Evolutionary conservation across 1,140 invertebrate species (phyloP).

Genomic region (Gonioctena quinquepunctata): DNA sequence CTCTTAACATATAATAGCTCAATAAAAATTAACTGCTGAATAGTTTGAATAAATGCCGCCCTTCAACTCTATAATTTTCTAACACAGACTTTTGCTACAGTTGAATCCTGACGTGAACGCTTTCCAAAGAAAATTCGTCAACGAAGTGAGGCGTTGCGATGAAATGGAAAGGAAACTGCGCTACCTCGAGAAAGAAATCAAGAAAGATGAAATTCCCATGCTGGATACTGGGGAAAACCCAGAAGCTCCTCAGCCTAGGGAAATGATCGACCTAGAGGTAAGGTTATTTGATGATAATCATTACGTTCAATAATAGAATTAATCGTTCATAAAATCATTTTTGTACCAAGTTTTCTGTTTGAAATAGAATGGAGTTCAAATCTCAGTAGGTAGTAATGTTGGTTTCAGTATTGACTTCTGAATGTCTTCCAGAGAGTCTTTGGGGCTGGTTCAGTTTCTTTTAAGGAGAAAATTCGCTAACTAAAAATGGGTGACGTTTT

Average conservation of each 20-base stretch:
- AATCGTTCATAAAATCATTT: no score
- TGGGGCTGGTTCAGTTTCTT: no score
- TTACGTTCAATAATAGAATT: no score
- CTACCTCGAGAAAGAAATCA: constrained; percentile 97
- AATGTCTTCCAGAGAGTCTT: no score
- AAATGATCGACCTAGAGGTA: constrained; percentile 99
- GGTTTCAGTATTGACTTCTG: no score
- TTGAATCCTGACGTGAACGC: constrained; percentile 93
- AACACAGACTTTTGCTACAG: constrained; percentile 56
- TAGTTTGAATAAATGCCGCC: no score
- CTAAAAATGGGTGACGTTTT: no score
- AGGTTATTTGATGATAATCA: constrained; percentile 14
- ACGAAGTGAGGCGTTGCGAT: constrained; percentile 91
- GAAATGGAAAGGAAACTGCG: constrained; percentile 95
- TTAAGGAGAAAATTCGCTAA: no score
- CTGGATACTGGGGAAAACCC: constrained; percentile 96
- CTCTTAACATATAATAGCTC: no score
- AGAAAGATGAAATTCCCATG: constrained; percentile 96
- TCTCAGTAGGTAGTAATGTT: no score
- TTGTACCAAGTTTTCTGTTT: no score
- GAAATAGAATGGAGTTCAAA: no score
- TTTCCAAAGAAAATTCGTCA: constrained; percentile 94
- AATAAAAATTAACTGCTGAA: not conserved
- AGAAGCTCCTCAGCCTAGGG: constrained; percentile 95
- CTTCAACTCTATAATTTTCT: not conserved